Conservation (phyloP, 2,113 vertebrate genomes). For the Philantomba maxwellii region DNA sequence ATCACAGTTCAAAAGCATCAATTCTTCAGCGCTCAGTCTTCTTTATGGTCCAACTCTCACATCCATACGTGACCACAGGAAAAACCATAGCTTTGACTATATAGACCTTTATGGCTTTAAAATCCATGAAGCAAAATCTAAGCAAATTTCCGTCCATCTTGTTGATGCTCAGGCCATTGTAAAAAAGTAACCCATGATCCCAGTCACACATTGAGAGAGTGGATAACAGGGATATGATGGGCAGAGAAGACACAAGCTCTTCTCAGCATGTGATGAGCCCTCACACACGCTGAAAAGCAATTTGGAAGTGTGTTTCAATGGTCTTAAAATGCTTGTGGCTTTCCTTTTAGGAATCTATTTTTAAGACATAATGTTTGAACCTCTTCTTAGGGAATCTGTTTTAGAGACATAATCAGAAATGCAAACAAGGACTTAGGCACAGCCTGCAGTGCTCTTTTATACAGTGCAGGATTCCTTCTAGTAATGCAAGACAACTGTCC, state of each 20-base stretch:
- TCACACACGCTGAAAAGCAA: background rate
- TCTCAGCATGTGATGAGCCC: background rate
- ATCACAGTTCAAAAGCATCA: background rate
- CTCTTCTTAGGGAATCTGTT: background rate
- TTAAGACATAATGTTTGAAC: background rate
- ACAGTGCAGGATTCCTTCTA: background rate
- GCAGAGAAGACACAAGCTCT: background rate
- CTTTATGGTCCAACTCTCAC: background rate
- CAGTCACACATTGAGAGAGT: background rate
- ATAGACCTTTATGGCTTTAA: background rate
- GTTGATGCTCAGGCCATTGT: background rate
- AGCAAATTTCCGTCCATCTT: background rate
- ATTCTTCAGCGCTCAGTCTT: accelerated
- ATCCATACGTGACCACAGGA: background rate
- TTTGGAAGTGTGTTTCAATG: background rate
- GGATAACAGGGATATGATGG: background rate
- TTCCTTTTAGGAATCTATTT: conserved; percentile 18
- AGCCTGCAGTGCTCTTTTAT: background rate
- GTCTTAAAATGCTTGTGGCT: background rate
- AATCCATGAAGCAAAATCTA: conserved; percentile 17
- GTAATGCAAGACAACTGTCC: background rate
- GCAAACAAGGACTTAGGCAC: background rate
- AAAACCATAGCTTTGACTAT: background rate
- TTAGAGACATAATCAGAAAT: conserved; percentile 10
- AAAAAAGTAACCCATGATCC: background rate